These are phyloP conservation scores for Drosophila truncata DNA, from an alignment of 1,140 invertebrate species.

Conservation along the genomic window DNA sequence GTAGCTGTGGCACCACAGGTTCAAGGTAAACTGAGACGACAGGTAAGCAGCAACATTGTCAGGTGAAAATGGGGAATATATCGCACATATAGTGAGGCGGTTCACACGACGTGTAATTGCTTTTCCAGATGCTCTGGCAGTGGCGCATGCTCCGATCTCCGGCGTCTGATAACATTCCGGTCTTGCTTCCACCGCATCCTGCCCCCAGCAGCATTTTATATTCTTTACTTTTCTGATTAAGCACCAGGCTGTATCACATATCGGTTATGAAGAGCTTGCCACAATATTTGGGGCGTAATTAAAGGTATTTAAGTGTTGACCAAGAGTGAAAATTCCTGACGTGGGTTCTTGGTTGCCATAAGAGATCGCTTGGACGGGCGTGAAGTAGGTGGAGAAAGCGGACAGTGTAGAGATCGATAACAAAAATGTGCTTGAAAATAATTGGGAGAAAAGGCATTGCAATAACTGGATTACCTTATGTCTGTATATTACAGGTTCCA, in stretches of 20 bases:
- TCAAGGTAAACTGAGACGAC: constrained; percentile 67
- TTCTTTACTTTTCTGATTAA: constrained; percentile 78
- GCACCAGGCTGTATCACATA: constrained; percentile 59
- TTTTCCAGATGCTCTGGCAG: constrained; percentile 42
- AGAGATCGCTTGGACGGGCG: constrained; percentile 18
- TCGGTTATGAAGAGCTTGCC: constrained; percentile 47
- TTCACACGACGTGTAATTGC: constrained; percentile 65
- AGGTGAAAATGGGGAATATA: constrained; percentile 17
- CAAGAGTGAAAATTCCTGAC: constrained; percentile 43
- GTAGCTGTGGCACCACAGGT: constrained; percentile 30
- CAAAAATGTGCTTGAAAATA: constrained; percentile 13
- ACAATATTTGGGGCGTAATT: constrained; percentile 76
- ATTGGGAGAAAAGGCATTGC: constrained; percentile 25
- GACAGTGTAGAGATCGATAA: constrained; percentile 31
- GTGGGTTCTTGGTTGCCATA: constrained; percentile 34
- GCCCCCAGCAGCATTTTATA: constrained; percentile 37
- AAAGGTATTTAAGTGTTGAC: constrained; percentile 73
- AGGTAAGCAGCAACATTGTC: constrained; percentile 32
- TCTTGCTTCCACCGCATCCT: constrained; percentile 17
- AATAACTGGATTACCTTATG: constrained; percentile 6
- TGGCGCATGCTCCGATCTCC: constrained; percentile 60
- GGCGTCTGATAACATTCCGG: constrained; percentile 70
- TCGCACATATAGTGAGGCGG: constrained; percentile 28
- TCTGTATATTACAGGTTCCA: not conserved
- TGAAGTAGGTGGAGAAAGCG: constrained; percentile 49